phyloP scores from a whole-genome alignment of 1,140 invertebrate species.

The Drosophila busckii region DNA sequence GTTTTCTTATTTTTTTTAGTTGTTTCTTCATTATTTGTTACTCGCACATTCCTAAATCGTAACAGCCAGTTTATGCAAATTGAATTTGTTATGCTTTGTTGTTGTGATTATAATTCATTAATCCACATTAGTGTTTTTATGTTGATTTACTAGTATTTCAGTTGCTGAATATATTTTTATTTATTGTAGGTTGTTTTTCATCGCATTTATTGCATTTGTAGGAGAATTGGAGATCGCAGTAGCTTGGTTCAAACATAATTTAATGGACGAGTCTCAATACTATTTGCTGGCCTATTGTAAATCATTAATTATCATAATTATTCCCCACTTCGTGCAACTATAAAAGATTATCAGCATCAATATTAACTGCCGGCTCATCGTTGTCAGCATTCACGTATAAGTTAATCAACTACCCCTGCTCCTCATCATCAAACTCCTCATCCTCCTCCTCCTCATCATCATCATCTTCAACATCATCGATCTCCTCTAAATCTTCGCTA shows the following conservation, averaged over 20 bases:
- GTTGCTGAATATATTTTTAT: slow-evolving; percentile 13
- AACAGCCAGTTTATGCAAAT: slow-evolving; percentile 69
- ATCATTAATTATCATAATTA: slow-evolving; percentile 48
- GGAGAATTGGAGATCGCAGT: slow-evolving; percentile 63
- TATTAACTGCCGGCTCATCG: too few relatives aligned
- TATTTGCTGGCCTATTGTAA: slow-evolving; percentile 42
- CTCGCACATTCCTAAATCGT: slow-evolving; percentile 50
- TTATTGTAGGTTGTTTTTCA: slow-evolving; percentile 8
- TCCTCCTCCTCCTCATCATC: slow-evolving; percentile 32
- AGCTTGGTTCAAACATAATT: slow-evolving; percentile 56
- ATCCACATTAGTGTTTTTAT: slow-evolving; percentile 38
- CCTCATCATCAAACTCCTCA: slow-evolving; percentile 42
- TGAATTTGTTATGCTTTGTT: slow-evolving; percentile 49
- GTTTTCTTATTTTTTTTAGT: slow-evolving; percentile 2
- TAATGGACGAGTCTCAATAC: slow-evolving; percentile 50
- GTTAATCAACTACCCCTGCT: slow-evolving; percentile 29
- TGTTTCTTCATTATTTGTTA: slow-evolving; percentile 1
- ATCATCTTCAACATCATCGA: slow-evolving; percentile 40
- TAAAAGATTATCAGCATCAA: too few relatives aligned
- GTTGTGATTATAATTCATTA: slow-evolving; percentile 55
- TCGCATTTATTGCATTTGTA: slow-evolving; percentile 27
- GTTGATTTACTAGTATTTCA: slow-evolving; percentile 21
- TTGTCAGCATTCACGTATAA: slow-evolving; percentile 18
- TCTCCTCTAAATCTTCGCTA: slow-evolving; percentile 34
- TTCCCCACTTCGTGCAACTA: too few relatives aligned